Evolutionary conservation across 2,888 invertebrate genomes (phyloP).

Genomic region (Salticus scenicus): DNA sequence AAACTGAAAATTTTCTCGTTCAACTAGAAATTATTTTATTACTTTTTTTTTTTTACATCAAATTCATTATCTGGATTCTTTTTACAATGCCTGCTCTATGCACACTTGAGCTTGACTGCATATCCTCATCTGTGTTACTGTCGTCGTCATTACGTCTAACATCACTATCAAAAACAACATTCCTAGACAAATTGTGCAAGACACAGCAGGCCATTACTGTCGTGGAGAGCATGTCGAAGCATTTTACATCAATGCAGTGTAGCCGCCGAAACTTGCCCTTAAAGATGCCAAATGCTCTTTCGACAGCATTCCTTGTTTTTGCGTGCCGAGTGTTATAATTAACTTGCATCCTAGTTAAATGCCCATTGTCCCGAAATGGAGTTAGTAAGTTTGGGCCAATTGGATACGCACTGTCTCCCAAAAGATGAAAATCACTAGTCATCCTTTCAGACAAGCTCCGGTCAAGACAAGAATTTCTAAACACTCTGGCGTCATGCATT

Average conservation of each 20-base stretch:
- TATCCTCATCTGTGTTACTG: not conserved
- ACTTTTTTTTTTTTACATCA: not conserved
- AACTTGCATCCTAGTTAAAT: constrained; percentile 45
- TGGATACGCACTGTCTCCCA: constrained; percentile 70
- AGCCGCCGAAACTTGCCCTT: constrained; percentile 13
- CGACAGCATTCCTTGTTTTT: constrained; percentile 43
- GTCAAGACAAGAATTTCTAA: constrained; percentile 59
- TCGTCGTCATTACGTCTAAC: not conserved
- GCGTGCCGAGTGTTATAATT: constrained; percentile 45
- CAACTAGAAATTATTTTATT: too few species aligned
- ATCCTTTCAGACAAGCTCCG: not conserved
- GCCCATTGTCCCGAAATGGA: constrained; percentile 63
- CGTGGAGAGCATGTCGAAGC: not conserved
- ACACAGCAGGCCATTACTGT: not conserved
- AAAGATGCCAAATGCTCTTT: constrained; percentile 60
- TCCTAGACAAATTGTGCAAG: not conserved
- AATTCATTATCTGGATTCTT: not conserved
- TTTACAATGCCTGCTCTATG: not conserved
- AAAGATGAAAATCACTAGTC: not conserved
- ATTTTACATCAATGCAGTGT: not conserved
- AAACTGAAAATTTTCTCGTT: too few species aligned
- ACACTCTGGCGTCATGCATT: constrained; percentile 71
- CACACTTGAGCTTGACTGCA: not conserved
- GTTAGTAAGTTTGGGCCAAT: constrained; percentile 44
- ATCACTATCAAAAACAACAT: not conserved